Conservation (phyloP, 2,113 vertebrate genomes). For the Labeo catla region DNA sequence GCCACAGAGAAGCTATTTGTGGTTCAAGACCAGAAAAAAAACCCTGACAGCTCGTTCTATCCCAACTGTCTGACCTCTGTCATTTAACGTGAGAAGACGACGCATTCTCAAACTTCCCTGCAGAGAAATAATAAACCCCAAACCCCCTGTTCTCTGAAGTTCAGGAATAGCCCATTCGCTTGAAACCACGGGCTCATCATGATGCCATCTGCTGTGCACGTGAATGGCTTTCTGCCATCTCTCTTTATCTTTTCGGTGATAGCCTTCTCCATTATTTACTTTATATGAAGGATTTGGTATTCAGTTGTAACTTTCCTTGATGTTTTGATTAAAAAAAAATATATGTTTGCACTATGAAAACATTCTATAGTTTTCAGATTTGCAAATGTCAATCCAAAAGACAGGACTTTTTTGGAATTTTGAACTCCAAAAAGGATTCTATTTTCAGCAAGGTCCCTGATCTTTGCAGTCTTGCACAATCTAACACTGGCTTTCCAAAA, state of each 20-base stretch:
- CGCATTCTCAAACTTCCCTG: neutral
- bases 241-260: neutral
- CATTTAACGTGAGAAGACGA: conserved; percentile 4
- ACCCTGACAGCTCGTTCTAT: neutral
- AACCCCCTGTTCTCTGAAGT: neutral
- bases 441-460: neutral
- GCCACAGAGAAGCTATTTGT: neutral
- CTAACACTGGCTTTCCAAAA: neutral
- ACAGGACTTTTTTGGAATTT: neutral
- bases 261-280: neutral
- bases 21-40: neutral
- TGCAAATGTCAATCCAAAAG: neutral
- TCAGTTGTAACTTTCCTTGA: neutral
- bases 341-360: neutral
- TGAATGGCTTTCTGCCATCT: neutral
- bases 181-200: neutral
- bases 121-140: neutral
- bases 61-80: conserved; percentile 29
- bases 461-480: neutral
- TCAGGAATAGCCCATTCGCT: neutral
- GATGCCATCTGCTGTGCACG: neutral
- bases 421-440: neutral
- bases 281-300: neutral
- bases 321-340: neutral
- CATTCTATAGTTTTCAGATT: neutral